Evolutionary conservation across 2,797 vertebrate species (phyloP).

Genomic region (Amazona finschi): DNA sequence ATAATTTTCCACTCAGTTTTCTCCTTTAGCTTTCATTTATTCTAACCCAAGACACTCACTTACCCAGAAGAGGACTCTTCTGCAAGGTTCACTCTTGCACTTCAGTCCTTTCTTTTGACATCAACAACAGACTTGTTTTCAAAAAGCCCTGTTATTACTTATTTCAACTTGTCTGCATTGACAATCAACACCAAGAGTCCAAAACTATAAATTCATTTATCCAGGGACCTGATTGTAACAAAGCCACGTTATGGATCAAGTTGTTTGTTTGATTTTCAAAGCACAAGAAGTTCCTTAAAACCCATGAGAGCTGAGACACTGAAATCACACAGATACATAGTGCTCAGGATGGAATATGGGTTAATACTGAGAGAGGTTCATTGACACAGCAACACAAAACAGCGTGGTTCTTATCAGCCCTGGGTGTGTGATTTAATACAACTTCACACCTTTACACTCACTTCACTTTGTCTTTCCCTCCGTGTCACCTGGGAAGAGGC

Average conservation of each 20-base stretch:
- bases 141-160: not conserved
- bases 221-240: not conserved
- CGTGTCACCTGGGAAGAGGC: not conserved
- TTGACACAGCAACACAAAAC: not conserved
- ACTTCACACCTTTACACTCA: not conserved
- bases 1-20: slow-evolving; percentile 39
- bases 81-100: not conserved
- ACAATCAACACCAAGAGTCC: not conserved
- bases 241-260: not conserved
- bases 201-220: not conserved
- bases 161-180: not conserved
- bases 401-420: not conserved
- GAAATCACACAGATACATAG: not conserved
- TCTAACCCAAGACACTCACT: not conserved
- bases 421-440: rapidly evolving
- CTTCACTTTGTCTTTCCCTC: not conserved
- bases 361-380: not conserved
- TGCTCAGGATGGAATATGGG: not conserved
- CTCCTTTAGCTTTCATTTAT: slow-evolving; percentile 14
- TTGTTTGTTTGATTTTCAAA: not conserved
- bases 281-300: not conserved
- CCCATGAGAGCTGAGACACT: not conserved
- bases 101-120: not conserved
- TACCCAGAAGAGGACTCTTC: not conserved
- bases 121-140: not conserved